A percentile compares a stretch with the other conserved stretches of the same genome.
Evolutionary conservation across 2,113 vertebrate species (phyloP).

Genomic region (Candoia aspera): DNA sequence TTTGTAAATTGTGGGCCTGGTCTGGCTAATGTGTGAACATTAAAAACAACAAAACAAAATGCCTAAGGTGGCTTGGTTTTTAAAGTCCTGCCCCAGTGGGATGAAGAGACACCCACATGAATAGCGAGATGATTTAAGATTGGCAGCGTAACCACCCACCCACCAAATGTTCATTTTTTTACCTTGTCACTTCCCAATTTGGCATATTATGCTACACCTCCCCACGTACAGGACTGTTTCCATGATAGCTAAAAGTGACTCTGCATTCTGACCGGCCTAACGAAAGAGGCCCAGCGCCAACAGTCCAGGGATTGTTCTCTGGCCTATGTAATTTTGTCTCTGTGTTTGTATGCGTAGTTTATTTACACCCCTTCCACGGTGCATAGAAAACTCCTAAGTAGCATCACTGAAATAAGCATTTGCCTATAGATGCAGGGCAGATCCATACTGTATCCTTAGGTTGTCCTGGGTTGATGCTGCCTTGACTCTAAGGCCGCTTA

Average conservation of each 20-base stretch:
- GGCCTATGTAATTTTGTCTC: neutral
- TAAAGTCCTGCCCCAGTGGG: neutral
- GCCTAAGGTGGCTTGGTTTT: neutral
- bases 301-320: neutral
- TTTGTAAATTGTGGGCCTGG: neutral
- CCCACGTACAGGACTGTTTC: neutral
- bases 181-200: neutral
- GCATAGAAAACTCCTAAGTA: neutral
- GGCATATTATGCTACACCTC: neutral
- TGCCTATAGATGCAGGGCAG: neutral
- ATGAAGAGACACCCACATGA: constrained; percentile 9
- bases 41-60: neutral
- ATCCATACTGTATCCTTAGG: neutral
- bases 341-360: neutral
- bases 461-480: neutral
- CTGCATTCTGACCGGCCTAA: neutral
- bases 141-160: neutral
- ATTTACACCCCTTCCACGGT: neutral
- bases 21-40: neutral
- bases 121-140: constrained; percentile 1
- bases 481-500: neutral
- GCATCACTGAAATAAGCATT: neutral
- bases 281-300: neutral
- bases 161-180: constrained; percentile 14
- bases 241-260: neutral